Evolutionary conservation across 2,113 vertebrate genomes (phyloP).

Genomic region (Hemibagrus wyckioides): DNA sequence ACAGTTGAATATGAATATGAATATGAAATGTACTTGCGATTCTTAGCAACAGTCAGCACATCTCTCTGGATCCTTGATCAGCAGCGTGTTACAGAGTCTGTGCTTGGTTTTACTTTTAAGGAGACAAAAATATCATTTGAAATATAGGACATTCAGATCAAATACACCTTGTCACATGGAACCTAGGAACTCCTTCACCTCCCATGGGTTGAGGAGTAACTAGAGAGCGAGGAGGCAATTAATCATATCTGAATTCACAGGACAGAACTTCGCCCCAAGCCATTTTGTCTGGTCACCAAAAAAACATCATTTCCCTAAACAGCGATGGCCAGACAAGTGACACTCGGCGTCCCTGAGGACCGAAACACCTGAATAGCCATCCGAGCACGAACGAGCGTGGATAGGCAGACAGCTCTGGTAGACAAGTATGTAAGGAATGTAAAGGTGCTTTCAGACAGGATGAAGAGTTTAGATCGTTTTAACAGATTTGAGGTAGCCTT

Average conservation of each 20-base stretch:
- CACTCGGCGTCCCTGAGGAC: neutral
- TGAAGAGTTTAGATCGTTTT: neutral
- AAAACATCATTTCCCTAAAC: constrained; percentile 38
- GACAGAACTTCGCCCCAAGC: constrained; percentile 17
- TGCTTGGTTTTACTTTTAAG: constrained; percentile 14
- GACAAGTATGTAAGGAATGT: neutral
- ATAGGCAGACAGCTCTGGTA: neutral
- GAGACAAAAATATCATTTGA: constrained; percentile 5
- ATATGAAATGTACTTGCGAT: neutral
- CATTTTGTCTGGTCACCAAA: constrained; percentile 37
- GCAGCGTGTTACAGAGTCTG: neutral
- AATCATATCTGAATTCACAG: constrained; percentile 41
- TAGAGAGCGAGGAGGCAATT: constrained; percentile 27
- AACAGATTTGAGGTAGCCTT: neutral
- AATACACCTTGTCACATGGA: constrained; percentile 25
- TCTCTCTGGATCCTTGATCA: constrained; percentile 25
- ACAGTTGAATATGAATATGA: neutral
- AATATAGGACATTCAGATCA: constrained; percentile 39
- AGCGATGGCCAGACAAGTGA: neutral
- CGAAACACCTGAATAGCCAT: neutral
- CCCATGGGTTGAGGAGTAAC: constrained; percentile 13
- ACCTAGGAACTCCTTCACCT: constrained; percentile 5
- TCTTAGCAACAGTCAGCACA: neutral
- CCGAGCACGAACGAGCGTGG: neutral
- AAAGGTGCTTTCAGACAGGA: neutral